Evolutionary conservation across 2,113 vertebrate genomes (phyloP).

Genomic region (Kryptolebias marmoratus): DNA sequence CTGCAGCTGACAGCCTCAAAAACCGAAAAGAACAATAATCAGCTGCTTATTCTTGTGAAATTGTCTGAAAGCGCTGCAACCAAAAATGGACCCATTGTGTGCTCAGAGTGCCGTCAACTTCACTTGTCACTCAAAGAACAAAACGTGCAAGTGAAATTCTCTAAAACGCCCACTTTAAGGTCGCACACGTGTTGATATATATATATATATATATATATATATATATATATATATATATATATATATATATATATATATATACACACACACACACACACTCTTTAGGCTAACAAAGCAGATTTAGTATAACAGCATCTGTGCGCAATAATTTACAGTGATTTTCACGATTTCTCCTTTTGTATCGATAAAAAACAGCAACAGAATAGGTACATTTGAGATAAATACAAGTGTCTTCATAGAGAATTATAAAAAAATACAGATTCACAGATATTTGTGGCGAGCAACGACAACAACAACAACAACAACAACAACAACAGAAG

Average conservation of each 20-base stretch:
- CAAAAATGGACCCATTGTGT: background rate
- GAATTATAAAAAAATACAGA: slow-evolving; percentile 36
- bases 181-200: background rate
- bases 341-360: slow-evolving; percentile 5
- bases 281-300: background rate
- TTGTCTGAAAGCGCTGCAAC: background rate
- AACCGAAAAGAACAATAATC: too few species aligned
- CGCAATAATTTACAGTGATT: slow-evolving; percentile 9
- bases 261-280: background rate
- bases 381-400: slow-evolving; percentile 23
- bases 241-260: background rate
- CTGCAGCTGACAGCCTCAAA: too few species aligned
- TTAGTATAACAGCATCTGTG: background rate
- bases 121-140: slow-evolving; percentile 8
- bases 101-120: background rate
- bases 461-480: background rate
- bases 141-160: background rate
- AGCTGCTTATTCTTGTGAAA: background rate
- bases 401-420: slow-evolving; percentile 48
- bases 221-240: background rate
- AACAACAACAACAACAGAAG: slow-evolving; percentile 36
- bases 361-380: slow-evolving; percentile 20
- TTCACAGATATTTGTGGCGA: slow-evolving; percentile 38
- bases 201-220: background rate
- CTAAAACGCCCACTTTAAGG: background rate